A percentile compares a stretch with the other conserved stretches of the same genome.
Conservation (phyloP, 2,888 invertebrate genomes). For the Scaptodrosophila latifasciaeformis region DNA sequence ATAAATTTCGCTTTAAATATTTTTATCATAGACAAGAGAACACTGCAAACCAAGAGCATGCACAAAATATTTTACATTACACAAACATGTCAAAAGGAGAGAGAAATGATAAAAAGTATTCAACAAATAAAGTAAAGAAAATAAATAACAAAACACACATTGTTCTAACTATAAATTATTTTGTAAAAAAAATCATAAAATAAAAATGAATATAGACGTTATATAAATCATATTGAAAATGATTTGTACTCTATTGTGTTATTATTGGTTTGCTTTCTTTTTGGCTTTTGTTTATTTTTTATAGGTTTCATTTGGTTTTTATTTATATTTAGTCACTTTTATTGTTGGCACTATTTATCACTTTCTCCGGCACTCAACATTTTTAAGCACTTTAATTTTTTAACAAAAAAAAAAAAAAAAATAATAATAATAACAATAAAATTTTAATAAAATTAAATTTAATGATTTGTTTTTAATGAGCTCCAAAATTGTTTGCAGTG, state of each 20-base stretch:
- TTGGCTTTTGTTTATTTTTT: too few species aligned
- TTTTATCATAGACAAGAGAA: slow-evolving; percentile 29
- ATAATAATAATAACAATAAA: too few species aligned
- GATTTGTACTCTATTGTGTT: slow-evolving; percentile 25
- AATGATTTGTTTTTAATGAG: slow-evolving; percentile 5
- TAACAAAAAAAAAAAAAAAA: slow-evolving; percentile 17
- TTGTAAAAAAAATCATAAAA: slow-evolving; percentile 20
- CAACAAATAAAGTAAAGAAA: slow-evolving; percentile 9
- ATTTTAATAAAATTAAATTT: slow-evolving; percentile 1
- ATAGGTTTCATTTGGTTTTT: too few species aligned
- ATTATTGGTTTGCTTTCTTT: too few species aligned
- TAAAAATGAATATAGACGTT: slow-evolving; percentile 45
- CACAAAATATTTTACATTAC: slow-evolving; percentile 32
- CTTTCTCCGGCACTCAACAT: background rate
- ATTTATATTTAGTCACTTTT: slow-evolving; percentile 29
- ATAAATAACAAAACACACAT: slow-evolving; percentile 6
- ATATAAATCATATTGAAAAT: slow-evolving; percentile 58
- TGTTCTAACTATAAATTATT: slow-evolving; percentile 9
- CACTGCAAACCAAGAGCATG: slow-evolving; percentile 50
- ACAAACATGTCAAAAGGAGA: background rate
- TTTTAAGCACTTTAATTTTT: background rate
- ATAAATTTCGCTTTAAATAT: slow-evolving; percentile 9
- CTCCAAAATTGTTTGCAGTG: slow-evolving; percentile 48
- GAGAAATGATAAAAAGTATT: too few species aligned
- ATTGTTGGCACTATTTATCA: slow-evolving; percentile 35